These are phyloP conservation scores for Patella ulyssiponensis DNA, from an alignment of 2,888 invertebrate species.

Conservation along the genomic window DNA sequence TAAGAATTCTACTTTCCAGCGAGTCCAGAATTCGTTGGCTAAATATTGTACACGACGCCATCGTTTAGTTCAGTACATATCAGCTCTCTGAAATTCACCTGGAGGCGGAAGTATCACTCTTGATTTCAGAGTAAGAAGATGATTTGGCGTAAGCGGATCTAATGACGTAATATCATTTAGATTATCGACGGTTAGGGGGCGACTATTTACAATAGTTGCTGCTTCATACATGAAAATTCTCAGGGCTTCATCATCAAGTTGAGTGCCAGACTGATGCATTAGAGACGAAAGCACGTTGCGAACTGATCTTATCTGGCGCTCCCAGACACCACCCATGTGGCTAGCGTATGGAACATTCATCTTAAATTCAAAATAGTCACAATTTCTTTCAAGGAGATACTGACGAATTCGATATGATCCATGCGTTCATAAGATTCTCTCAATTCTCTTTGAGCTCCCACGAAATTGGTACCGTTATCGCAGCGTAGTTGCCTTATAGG, in stretches of 20 bases:
- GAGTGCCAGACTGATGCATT: constrained; percentile 20
- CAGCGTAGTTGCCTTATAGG: constrained; percentile 35
- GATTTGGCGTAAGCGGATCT: constrained; percentile 33
- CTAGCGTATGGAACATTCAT: constrained; percentile 47
- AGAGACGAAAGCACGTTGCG: constrained; percentile 36
- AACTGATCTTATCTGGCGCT: too few species aligned
- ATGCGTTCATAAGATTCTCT: constrained; percentile 28
- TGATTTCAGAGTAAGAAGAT: constrained; percentile 30
- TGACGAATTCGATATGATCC: constrained; percentile 22
- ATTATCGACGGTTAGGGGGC: constrained; percentile 32
- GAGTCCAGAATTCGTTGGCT: constrained; percentile 44
- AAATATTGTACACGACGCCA: constrained; percentile 43
- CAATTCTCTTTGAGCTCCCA: not conserved
- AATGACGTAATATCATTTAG: not conserved
- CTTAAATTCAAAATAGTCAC: constrained; percentile 34
- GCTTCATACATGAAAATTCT: constrained; percentile 37
- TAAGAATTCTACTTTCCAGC: constrained; percentile 43
- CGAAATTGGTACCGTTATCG: constrained; percentile 21
- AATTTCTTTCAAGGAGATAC: constrained; percentile 26
- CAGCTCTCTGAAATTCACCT: constrained; percentile 37
- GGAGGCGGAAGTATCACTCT: constrained; percentile 13
- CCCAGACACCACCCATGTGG: too few species aligned
- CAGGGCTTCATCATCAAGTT: constrained; percentile 32
- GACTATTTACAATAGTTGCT: constrained; percentile 34
- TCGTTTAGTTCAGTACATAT: constrained; percentile 36